Percentiles rank a stretch among this genome's conserved stretches.
Evolutionary conservation across 2,888 invertebrate genomes (phyloP).

Genomic region (Sericinus montela): DNA sequence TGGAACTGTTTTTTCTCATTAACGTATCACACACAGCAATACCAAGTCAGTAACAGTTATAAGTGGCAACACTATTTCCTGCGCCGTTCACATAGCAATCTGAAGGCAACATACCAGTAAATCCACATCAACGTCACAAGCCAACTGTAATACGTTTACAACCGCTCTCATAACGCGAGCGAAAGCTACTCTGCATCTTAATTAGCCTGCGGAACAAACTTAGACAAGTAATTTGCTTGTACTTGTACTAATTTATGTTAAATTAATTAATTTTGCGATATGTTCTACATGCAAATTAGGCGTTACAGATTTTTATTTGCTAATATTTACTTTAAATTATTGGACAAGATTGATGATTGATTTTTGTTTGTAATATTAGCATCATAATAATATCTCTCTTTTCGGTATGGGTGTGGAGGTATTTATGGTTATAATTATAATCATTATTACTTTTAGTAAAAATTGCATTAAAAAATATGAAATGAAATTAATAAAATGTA

Average conservation of each 20-base stretch:
- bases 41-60: background rate
- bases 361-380: no score
- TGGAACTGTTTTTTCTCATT: no score
- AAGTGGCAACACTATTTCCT: background rate
- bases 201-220: constrained; percentile 15
- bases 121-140: constrained; percentile 17
- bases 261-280: constrained; percentile 13
- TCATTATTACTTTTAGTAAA: no score
- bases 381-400: no score
- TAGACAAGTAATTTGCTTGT: constrained; percentile 15
- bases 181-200: constrained; percentile 16
- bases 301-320: background rate
- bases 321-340: no score
- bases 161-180: constrained; percentile 7
- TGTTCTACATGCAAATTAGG: constrained; percentile 7
- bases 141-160: constrained; percentile 15
- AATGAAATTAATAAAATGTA: no score
- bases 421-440: no score
- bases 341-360: no score
- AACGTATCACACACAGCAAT: background rate
- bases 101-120: constrained; percentile 4
- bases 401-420: no score
- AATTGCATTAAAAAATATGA: no score
- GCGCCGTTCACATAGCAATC: constrained; percentile 14
- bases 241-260: constrained; percentile 17